Evolutionary conservation across 2,888 invertebrate species (phyloP), one percentile per base, ranked within the genome.

Genomic region (Gnatocerus cornutus): DNA sequence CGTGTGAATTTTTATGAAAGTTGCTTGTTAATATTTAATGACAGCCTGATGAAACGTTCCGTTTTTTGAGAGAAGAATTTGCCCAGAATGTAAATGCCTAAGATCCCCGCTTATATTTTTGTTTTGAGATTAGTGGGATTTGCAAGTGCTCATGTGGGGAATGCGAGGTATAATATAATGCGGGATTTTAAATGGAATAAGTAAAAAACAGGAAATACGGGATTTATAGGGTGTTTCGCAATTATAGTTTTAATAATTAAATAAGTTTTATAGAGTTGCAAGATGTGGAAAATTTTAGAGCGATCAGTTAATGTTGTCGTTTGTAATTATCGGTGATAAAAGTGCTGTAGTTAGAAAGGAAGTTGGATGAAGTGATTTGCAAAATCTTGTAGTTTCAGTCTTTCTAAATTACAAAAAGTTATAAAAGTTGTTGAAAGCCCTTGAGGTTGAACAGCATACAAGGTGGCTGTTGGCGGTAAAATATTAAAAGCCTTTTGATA

Each of bases 401-500:
- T 43, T 59, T 61, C 63, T 55, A 73, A 73, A 73, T 74, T 74
- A 72, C 68, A 72, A 73, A 73, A 75, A 74, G 74, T 75, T 75
- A 73, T 74, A 73, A 72, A 77, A 76, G 73, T 77, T 74, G 64
- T 55, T 62, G 50, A 65, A 72, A 69, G 68, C 72, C 73, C 73
- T 70, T 55, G 73, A 74, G 73, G 73, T 74, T 76, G 71, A 75
- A 71, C 71, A 69, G 58, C 70, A 73, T 74, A 71, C 74, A 74
- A 76, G 73, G 76, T 76, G 71, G 73, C 55, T 65, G 66, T 67
- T 72, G 72, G 65, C 68, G 71, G 71, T 77, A 75, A 77, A 78
- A 78, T 78, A 78, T 78, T 78, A 78, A 78, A 74, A 76, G 74
- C 74, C 75, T 76, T 77, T 77, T 77, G 77, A 79, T 78, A 76